These are phyloP conservation scores for Xiphophorus birchmanni DNA, from an alignment of 2,797 vertebrate species.

Conservation along the genomic window DNA sequence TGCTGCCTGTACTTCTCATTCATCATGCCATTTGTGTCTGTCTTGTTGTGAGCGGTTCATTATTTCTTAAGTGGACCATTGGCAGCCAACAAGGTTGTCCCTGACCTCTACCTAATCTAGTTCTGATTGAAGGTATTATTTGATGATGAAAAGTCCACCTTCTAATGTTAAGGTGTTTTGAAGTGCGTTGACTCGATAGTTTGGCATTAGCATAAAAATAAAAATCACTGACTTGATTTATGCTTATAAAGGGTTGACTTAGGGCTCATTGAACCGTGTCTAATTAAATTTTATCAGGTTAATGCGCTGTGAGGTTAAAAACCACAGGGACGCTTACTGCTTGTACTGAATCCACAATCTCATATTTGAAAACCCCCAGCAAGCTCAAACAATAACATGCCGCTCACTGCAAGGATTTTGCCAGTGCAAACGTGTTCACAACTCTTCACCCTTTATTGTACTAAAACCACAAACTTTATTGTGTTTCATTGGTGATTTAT, in stretches of 20 bases:
- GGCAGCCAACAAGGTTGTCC: constrained; percentile 59
- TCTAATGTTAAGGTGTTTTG: constrained; percentile 34
- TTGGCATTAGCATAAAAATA: constrained; percentile 18
- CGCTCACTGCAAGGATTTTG: constrained; percentile 8
- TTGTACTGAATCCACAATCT: constrained; percentile 33
- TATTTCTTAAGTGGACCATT: constrained; percentile 66
- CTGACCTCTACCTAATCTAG: constrained; percentile 66
- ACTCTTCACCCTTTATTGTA: neutral
- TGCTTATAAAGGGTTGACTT: constrained; percentile 33
- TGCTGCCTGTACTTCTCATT: constrained; percentile 47
- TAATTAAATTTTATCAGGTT: constrained; percentile 63
- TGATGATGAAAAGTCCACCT: constrained; percentile 33
- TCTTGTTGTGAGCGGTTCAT: constrained; percentile 66
- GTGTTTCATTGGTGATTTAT: neutral
- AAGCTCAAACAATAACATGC: constrained; percentile 31
- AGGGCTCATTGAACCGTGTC: constrained; percentile 41
- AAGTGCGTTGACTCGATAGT: constrained; percentile 38
- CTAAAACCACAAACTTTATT: neutral
- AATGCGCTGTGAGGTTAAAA: constrained; percentile 39
- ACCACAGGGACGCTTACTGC: constrained; percentile 36
- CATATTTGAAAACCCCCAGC: constrained; percentile 14
- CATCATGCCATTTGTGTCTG: constrained; percentile 71
- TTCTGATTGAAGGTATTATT: constrained; percentile 62
- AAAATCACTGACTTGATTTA: constrained; percentile 35
- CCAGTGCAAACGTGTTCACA: neutral